A percentile compares a stretch with the other conserved stretches of the same genome.
phyloP scores from a whole-genome alignment of 2,888 invertebrate species.

The Hyposoter didymator region DNA sequence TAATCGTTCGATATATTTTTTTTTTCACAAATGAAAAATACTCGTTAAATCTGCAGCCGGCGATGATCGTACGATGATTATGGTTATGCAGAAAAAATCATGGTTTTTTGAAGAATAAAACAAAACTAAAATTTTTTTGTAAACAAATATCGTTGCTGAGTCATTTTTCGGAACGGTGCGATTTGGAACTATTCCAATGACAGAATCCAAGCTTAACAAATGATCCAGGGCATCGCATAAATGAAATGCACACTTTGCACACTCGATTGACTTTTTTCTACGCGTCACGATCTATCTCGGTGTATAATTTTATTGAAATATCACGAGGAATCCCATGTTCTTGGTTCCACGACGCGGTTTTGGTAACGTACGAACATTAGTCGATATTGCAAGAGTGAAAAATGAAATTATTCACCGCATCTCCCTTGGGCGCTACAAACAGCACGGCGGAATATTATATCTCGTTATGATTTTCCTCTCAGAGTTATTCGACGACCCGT shows the following conservation, averaged over 20 bases:
- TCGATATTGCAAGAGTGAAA: conserved; percentile 8
- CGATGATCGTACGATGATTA: background rate
- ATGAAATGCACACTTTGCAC: background rate
- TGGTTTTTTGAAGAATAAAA: background rate
- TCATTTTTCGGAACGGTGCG: background rate
- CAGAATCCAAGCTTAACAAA: background rate
- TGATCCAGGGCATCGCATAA: background rate
- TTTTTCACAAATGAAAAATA: background rate
- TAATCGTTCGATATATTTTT: background rate
- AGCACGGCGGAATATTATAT: conserved; percentile 58
- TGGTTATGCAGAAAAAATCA: background rate
- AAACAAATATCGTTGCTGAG: background rate
- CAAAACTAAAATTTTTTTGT: background rate
- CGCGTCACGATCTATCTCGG: background rate
- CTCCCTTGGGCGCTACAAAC: conserved; percentile 25
- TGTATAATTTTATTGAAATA: conserved; percentile 6
- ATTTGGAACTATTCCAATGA: background rate
- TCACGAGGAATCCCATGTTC: background rate
- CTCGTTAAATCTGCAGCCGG: background rate
- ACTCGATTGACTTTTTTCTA: background rate
- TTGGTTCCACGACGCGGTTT: background rate
- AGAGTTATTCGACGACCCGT: conserved; percentile 55
- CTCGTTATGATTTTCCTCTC: conserved; percentile 55
- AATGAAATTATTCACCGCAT: conserved; percentile 51
- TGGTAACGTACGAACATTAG: conserved; percentile 8